Percentiles rank a stretch among this genome's conserved stretches.
Evolutionary conservation across 2,797 vertebrate genomes (phyloP).

Genomic region (Vespertilio murinus): DNA sequence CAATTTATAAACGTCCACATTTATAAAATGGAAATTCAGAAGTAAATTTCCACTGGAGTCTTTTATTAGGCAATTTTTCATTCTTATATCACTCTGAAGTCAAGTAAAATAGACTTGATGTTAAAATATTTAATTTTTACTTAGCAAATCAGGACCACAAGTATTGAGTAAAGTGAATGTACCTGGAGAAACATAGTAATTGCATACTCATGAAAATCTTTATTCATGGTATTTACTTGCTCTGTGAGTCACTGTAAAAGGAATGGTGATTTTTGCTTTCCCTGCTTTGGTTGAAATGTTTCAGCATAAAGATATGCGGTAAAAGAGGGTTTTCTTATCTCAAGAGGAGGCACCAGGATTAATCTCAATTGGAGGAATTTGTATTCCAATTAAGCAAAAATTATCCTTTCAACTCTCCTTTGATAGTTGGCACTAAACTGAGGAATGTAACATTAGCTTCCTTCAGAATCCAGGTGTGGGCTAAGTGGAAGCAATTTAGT

Average conservation of each 20-base stretch:
- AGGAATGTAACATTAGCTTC: conserved; percentile 57
- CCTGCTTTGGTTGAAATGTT: conserved; percentile 33
- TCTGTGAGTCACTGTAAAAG: conserved; percentile 32
- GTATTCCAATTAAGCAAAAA: conserved; percentile 53
- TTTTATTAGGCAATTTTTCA: conserved; percentile 40
- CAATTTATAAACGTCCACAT: conserved; percentile 24
- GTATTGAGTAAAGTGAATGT: not conserved
- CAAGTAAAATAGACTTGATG: not conserved
- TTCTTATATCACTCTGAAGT: not conserved
- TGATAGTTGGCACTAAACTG: conserved; percentile 61
- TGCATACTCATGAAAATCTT: not conserved
- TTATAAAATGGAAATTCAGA: conserved; percentile 34
- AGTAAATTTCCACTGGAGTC: conserved; percentile 24
- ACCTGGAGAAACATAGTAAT: not conserved
- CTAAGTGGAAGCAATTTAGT: conserved; percentile 31
- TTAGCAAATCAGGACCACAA: conserved; percentile 4
- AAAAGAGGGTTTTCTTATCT: conserved; percentile 51
- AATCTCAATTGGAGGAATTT: conserved; percentile 54
- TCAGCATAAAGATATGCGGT: conserved; percentile 46
- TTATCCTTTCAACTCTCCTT: conserved; percentile 63
- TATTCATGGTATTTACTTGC: not conserved
- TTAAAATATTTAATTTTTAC: conserved; percentile 16
- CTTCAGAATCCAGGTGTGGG: conserved; percentile 55
- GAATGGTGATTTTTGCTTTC: not conserved
- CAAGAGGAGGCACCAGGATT: conserved; percentile 26